These are phyloP conservation scores for Phoenicopterus ruber DNA, from an alignment of 2,113 vertebrate species.

Conservation along the genomic window DNA sequence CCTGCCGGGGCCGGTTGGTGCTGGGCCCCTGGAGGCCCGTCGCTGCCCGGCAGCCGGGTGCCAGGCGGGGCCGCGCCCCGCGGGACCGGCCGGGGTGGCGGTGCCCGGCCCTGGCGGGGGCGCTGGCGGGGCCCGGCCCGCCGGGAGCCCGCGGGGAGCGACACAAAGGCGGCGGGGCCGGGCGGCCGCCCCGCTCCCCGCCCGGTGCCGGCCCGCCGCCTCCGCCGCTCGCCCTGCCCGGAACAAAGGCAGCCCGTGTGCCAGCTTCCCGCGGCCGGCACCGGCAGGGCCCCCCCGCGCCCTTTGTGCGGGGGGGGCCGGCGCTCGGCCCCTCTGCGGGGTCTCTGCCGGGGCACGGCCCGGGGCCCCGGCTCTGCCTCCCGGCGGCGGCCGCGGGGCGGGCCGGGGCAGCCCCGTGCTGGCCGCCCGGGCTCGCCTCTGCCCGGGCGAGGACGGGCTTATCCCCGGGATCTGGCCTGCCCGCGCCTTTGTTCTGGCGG, in stretches of 20 bases:
- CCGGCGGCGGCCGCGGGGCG: neutral
- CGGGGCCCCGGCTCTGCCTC: no score
- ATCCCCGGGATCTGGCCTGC: accelerated
- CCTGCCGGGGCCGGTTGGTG: no score
- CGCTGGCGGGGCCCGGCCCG: neutral
- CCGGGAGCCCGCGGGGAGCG: neutral
- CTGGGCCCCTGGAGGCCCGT: no score
- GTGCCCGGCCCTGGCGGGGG: neutral
- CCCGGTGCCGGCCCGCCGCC: neutral
- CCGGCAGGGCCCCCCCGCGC: neutral
- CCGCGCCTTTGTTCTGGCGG: slow-evolving; percentile 22
- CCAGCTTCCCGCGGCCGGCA: neutral
- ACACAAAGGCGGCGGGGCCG: neutral
- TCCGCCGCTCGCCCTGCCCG: neutral
- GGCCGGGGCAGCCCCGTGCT: no score
- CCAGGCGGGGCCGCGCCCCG: neutral
- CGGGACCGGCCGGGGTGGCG: neutral
- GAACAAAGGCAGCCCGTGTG: slow-evolving; percentile 8
- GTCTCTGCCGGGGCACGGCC: no score
- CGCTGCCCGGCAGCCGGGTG: neutral
- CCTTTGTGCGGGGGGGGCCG: neutral
- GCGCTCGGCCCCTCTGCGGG: no score
- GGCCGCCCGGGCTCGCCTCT: neutral
- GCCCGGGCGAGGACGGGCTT: neutral
- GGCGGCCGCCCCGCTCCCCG: neutral